Base-by-base conservation (phyloP, 2,797 vertebrate genomes). In the Scomberomorus guttatus region DNA sequence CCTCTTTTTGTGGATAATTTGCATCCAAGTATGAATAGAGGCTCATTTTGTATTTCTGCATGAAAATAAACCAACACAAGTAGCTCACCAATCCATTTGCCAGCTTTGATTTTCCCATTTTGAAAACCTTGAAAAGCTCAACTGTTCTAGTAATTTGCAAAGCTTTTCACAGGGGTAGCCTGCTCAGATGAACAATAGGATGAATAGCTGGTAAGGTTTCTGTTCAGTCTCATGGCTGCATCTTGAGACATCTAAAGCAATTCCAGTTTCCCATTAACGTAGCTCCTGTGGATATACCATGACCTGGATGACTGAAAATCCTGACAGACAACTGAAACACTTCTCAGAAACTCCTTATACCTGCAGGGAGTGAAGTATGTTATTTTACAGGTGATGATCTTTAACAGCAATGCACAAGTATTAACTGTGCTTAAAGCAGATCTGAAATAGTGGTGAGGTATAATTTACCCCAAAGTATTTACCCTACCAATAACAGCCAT, bases 401-500 rank as follows among this genome's bases (percentile, higher is more conserved):
- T 68, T 55, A 32, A 67, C 50, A 62, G 37, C 24, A 57, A 32
- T 15, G 67, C 77, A 75, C 61, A 67, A 77, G 56, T 54, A 5
- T 13, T 13, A 42, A 42, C 39, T 14, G 39, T 42, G 39, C 14
- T 42, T 25, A 62, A 70, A 59, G 50, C 39, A 32, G 39, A 50
- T 60, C 59, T 66, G 65, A 85, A 79, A 80, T 75, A 24, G 25
- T 52, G 48, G 2, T 84, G 65, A 82, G 61, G 77, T 55, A 77
- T 86, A 88, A 89, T 89, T 83, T 87, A 88, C 72, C 70, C 67
- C 32, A 55, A 65, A 20, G 34, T 25, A n/a, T n/a, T n/a, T 78
- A 32, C 5, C 6, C 29, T 6, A 6, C 29, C 29, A 5, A 32
- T 6, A 32, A 32, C 6, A 32, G 29, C 29, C 29, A 32, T 32